phyloP scores from a whole-genome alignment of 2,113 vertebrate genomes.

The Stigmatopora argus region DNA sequence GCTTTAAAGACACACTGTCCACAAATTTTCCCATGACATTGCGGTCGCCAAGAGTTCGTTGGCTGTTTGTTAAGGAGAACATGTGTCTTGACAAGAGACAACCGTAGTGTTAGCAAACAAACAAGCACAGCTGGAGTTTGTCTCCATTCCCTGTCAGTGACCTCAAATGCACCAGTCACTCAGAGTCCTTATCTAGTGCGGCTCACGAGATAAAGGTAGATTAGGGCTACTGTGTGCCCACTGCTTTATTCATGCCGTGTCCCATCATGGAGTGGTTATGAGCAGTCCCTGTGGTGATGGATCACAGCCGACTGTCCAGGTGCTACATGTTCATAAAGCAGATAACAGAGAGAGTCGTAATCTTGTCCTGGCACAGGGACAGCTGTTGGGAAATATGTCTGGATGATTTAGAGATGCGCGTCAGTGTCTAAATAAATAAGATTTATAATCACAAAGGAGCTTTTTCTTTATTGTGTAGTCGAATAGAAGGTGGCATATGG shows the following conservation, averaged over 20 bases:
- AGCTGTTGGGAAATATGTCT: conserved; percentile 17
- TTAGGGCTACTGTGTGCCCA: conserved; percentile 42
- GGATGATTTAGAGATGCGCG: neutral
- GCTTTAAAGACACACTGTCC: too few species aligned
- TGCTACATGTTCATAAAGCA: conserved; percentile 51
- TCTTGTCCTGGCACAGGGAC: conserved; percentile 29
- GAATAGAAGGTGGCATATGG: neutral
- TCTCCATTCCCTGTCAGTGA: conserved; percentile 34
- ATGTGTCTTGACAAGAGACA: conserved; percentile 11
- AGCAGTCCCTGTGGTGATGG: conserved; percentile 52
- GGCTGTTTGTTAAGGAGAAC: conserved; percentile 36
- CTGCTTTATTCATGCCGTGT: conserved; percentile 42
- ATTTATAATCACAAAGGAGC: neutral
- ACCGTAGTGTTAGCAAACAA: conserved; percentile 34
- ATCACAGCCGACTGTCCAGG: conserved; percentile 46
- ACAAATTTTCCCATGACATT: too few species aligned
- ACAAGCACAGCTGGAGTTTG: conserved; percentile 21
- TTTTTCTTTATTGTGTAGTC: neutral
- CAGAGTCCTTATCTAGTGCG: conserved; percentile 40
- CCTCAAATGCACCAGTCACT: conserved; percentile 44
- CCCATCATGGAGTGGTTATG: conserved; percentile 40
- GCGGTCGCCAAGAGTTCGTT: conserved; percentile 23
- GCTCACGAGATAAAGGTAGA: conserved; percentile 48
- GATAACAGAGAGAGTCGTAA: conserved; percentile 48
- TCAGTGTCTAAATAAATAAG: conserved; percentile 12